A percentile compares a stretch with the other conserved stretches of the same genome.
These are phyloP conservation scores for Colletes collaris DNA, from an alignment of 2,888 invertebrate species.

Conservation along the genomic window DNA sequence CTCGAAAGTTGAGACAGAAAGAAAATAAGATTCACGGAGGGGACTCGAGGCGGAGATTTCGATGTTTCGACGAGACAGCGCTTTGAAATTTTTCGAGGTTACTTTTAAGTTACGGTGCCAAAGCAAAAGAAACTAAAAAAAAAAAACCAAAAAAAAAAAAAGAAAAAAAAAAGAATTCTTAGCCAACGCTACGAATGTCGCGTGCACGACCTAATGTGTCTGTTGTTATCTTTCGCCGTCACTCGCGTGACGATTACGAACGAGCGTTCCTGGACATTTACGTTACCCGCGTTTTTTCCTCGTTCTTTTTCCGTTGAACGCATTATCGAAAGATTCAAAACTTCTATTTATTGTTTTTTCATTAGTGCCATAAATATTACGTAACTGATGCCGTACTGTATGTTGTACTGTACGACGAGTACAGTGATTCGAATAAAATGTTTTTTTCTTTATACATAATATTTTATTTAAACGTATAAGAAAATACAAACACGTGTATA, in stretches of 20 bases:
- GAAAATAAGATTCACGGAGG: no score
- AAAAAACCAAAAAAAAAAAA: conserved; percentile 7
- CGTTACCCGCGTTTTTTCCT: conserved; percentile 28
- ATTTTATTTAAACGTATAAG: conserved; percentile 26
- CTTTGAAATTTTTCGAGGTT: conserved; percentile 13
- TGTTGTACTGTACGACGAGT: conserved; percentile 64
- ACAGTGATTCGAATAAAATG: conserved; percentile 67
- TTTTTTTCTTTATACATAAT: conserved; percentile 49
- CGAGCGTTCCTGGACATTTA: conserved; percentile 9
- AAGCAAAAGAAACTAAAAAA: conserved; percentile 42
- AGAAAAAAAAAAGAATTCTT: conserved; percentile 1
- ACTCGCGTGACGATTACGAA: conserved; percentile 7
- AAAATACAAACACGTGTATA: conserved; percentile 24
- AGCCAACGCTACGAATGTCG: conserved; percentile 6
- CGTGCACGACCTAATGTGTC: not conserved
- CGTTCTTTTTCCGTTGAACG: conserved; percentile 37
- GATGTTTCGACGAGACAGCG: conserved; percentile 36
- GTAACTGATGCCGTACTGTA: conserved; percentile 55
- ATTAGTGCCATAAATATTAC: conserved; percentile 75
- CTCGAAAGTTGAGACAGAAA: not conserved
- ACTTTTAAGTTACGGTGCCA: conserved; percentile 68
- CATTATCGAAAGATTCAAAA: conserved; percentile 44
- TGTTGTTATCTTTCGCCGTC: conserved; percentile 31
- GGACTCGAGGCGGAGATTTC: conserved; percentile 43
- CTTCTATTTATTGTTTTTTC: conserved; percentile 64